Evolutionary conservation across 2,797 vertebrate genomes (phyloP).

Genomic region (Falco biarmicus): DNA sequence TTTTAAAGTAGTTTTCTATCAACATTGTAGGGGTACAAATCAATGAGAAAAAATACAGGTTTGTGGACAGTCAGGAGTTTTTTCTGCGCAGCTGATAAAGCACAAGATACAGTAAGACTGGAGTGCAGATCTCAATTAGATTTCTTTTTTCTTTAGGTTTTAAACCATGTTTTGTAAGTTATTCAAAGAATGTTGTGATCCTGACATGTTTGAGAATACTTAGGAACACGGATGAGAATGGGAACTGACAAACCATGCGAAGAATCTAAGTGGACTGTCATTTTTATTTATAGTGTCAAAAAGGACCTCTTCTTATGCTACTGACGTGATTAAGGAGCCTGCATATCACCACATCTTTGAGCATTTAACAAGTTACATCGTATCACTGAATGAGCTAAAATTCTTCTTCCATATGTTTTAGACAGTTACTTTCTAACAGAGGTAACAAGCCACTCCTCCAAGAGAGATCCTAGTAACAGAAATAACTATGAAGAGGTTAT

Average conservation of each 20-base stretch:
- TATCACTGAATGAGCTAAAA: not conserved
- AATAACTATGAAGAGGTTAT: not conserved
- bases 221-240: conserved; percentile 36
- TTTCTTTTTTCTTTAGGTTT: not conserved
- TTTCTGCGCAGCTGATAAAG: not conserved
- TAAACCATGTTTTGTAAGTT: not conserved
- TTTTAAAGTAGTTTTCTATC: not conserved
- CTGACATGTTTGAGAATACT: conserved; percentile 41
- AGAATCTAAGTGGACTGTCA: conserved; percentile 57
- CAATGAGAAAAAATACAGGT: not conserved
- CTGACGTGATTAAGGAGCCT: conserved; percentile 40
- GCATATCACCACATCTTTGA: not conserved
- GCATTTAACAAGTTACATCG: not conserved
- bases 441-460: not conserved
- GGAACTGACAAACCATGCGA: conserved; percentile 62
- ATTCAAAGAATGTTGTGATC: conserved; percentile 58
- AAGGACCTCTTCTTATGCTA: conserved; percentile 35
- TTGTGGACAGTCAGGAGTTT: not conserved
- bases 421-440: not conserved
- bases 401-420: not conserved
- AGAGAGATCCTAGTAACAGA: not conserved
- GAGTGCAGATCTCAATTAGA: not conserved
- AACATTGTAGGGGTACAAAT: not conserved
- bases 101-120: not conserved
- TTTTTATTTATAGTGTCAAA: conserved; percentile 54